Base-by-base conservation (phyloP, 2,113 vertebrate species). In the Callaeas wilsoni region DNA sequence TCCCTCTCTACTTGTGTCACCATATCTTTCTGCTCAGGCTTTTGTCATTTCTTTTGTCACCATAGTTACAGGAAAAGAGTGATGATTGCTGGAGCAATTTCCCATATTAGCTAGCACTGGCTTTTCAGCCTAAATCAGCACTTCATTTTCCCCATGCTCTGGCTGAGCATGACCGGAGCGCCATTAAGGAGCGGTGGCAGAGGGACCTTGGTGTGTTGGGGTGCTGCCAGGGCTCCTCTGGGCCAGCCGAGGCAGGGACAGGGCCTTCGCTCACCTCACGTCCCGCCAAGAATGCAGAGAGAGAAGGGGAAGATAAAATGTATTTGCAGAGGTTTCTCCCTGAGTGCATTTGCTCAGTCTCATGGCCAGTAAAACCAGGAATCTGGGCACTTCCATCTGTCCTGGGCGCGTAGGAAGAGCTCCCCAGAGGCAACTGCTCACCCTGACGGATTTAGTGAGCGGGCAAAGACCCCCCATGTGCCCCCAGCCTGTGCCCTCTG, bases 11-110 rank as follows among this genome's bases (percentile, higher is more conserved):
- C 77, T 75, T 76, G 62, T 93, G 78, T 46, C 69, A 68, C 89
- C 39, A 39, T 13, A 12, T 56, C 84, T 44, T 68, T 78, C 80
- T 89, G 70, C 74, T 89, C 78, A 57, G 70, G 57, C 62, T 94
- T 95, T 93, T 91, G 81, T 94, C n/a, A 92, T 92, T 81, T 44
- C 68, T 96, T 95, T 91, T 91, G 81, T 97, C 96, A 84, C 91
- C 95, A 93, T 94, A 94, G 93, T 87, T 94, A 96, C 89, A 91
- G 71, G 19, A 70, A 75, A 94, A 88, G 82, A 93, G 78, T 57
- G 94, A 76, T 97, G 96, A 95, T 95, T 96, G 73, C 91, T 75
- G 77, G 91, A 93, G 89, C 94, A 93, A 95, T 95, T 94, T 94
- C 87, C 87, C 53, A 33, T 78, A 94, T 92, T 94, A 93, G 81